A percentile compares a stretch with the other conserved stretches of the same genome.
Conservation (phyloP, 2,113 vertebrate species). For the Himantopus leucocephalus region DNA sequence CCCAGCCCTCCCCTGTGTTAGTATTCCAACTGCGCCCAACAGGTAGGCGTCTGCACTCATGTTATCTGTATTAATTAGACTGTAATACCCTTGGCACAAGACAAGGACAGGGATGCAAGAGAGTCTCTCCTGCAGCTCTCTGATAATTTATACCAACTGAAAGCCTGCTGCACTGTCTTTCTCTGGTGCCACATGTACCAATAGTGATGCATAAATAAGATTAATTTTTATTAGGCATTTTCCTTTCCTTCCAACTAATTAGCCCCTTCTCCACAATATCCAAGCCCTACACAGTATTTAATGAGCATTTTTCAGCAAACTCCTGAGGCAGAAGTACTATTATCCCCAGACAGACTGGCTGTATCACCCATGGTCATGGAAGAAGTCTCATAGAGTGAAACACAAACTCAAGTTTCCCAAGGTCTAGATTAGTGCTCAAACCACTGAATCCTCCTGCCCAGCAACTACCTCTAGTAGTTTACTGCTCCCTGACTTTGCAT, state of each 20-base stretch:
- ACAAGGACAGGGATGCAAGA: slow-evolving; percentile 57
- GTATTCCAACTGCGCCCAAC: slow-evolving; percentile 39
- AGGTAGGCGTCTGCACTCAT: slow-evolving; percentile 56
- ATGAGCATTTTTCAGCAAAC: background rate
- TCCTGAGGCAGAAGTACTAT: background rate
- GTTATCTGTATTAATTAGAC: slow-evolving; percentile 70
- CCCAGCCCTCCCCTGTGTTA: slow-evolving; percentile 26
- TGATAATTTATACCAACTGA: slow-evolving; percentile 46
- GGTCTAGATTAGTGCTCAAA: background rate
- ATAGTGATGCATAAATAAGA: slow-evolving; percentile 40
- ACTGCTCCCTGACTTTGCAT: background rate
- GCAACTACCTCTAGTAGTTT: background rate
- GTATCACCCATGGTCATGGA: background rate
- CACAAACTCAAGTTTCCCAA: background rate
- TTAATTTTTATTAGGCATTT: slow-evolving; percentile 31
- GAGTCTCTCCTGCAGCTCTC: slow-evolving; percentile 51
- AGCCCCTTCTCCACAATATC: background rate
- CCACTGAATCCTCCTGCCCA: background rate
- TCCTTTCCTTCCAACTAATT: slow-evolving; percentile 21
- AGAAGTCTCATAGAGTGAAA: background rate
- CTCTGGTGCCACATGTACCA: slow-evolving; percentile 6
- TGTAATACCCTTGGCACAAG: slow-evolving; percentile 63
- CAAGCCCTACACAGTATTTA: background rate
- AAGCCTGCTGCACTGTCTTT: slow-evolving; percentile 36
- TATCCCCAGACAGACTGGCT: background rate